Evolutionary conservation across 1,140 invertebrate genomes (phyloP).

Genomic region (Helicorthomorpha holstii): DNA sequence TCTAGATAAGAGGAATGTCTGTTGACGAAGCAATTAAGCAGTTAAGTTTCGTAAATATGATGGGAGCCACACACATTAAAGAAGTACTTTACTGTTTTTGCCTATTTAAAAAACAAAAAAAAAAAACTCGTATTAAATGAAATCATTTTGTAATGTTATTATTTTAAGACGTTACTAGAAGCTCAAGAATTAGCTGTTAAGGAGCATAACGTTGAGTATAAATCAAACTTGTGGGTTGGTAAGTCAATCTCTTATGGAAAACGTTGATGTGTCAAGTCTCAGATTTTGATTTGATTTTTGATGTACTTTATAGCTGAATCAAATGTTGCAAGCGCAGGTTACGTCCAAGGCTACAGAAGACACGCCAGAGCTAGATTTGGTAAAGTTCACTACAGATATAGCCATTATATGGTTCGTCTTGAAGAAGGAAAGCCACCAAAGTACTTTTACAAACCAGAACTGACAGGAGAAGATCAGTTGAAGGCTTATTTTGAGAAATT

Average conservation of each 20-base stretch:
- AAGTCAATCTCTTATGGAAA: conserved; percentile 25
- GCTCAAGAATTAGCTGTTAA: conserved; percentile 72
- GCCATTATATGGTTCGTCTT: conserved; percentile 72
- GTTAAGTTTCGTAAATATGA: conserved; percentile 60
- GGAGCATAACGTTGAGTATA: conserved; percentile 85
- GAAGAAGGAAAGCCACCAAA: conserved; percentile 89
- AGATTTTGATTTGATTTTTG: conserved; percentile 3
- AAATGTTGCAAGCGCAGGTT: conserved; percentile 50
- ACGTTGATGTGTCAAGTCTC: background rate
- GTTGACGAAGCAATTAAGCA: conserved; percentile 88
- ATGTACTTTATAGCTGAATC: conserved; percentile 57
- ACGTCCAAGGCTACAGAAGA: conserved; percentile 62
- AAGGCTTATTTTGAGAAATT: conserved; percentile 46
- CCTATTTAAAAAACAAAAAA: background rate
- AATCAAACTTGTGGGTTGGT: conserved; percentile 92
- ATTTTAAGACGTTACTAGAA: conserved; percentile 37
- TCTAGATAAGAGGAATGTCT: conserved; percentile 55
- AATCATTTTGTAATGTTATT: background rate
- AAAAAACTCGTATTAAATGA: background rate
- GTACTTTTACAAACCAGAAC: conserved; percentile 43
- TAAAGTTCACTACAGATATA: conserved; percentile 55
- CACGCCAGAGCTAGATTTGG: conserved; percentile 55
- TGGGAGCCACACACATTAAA: conserved; percentile 61
- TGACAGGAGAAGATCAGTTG: conserved; percentile 45
- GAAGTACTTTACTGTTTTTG: too few species aligned